Percentiles rank a stretch among this genome's conserved stretches.
Conservation (phyloP, 2,113 vertebrate genomes). For the Carassius gibelio region DNA sequence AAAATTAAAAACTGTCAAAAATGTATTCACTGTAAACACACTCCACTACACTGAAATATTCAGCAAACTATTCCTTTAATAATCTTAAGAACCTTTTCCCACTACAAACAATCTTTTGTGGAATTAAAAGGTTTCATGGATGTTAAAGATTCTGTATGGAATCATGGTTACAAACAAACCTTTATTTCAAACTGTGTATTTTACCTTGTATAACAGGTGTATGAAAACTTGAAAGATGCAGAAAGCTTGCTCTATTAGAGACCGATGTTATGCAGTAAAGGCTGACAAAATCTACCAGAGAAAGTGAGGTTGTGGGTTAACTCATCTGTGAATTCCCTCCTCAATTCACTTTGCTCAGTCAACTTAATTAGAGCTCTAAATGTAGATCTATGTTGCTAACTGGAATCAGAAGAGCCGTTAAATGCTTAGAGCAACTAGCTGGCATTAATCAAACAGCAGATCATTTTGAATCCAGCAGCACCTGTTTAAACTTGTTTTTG, state of each 20-base stretch:
- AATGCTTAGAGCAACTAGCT: constrained; percentile 56
- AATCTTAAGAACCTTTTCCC: too few relatives aligned
- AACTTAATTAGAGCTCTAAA: constrained; percentile 62
- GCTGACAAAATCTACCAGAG: constrained; percentile 20
- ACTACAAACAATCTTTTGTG: too few relatives aligned
- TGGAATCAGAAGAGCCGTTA: constrained; percentile 65
- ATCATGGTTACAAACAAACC: too few relatives aligned
- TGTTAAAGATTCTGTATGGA: too few relatives aligned
- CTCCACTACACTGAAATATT: too few relatives aligned
- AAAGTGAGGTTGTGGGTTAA: constrained; percentile 51
- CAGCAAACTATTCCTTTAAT: too few relatives aligned
- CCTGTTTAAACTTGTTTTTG: constrained; percentile 59
- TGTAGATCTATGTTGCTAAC: constrained; percentile 64
- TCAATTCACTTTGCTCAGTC: constrained; percentile 68
- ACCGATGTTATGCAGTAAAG: background rate
- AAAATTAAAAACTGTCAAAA: too few relatives aligned
- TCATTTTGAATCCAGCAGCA: constrained; percentile 58
- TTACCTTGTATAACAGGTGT: background rate
- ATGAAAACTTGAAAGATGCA: background rate
- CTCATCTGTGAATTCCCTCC: constrained; percentile 58
- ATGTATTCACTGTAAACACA: too few relatives aligned
- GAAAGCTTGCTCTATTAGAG: background rate
- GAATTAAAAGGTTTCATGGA: too few relatives aligned
- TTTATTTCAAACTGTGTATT: too few relatives aligned
- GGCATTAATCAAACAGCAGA: constrained; percentile 57